Base-by-base conservation (phyloP, 2,797 vertebrate species). In the Galago senegalensis region DNA sequence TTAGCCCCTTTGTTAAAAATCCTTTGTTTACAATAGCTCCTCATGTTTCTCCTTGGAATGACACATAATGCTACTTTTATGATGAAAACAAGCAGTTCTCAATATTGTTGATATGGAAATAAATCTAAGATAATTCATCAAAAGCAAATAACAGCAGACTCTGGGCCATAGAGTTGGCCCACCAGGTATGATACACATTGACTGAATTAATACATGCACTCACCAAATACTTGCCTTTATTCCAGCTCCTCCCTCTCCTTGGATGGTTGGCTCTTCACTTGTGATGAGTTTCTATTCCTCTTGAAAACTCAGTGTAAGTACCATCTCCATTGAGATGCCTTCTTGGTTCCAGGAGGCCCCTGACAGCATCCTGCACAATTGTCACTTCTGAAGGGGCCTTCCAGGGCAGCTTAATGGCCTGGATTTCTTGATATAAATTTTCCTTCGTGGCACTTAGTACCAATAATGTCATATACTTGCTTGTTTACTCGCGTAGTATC, bases 391-490 rank as follows among this genome's bases (percentile, higher is more conserved):
- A 6, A 20, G n/a, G 69, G 18, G 5, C 34, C 18, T 23, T 56
- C 27, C 29, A 21, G 31, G 11, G 16, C 0, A 27, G 1, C 23
- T 14, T 8, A 0, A 0, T 43, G 37, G 9, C 3, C 56, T 56
- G 5, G 2, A 23, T 1, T 21, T 12, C 9, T 34, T 63, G 25
- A 37, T 14, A 17, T 11, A 46, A 0, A 6, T 58, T n/a, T 89
- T 63, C 14, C 53, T 49, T 53, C n/a, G 11, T 5, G 69, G 8
- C 0, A 11, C 7, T 82, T 46, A 29, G 31, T 20, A 61, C 5
- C 4, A 63, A 7, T 56, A 6, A 37, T 61, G 13, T 70, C 29
- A 70, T 1, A 17, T 14, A 25, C 18, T 63, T 18, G 8, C 16
- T 80, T n/a, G 16, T n/a, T 79, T 25, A 29, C n/a, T 46, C 16